A percentile compares a stretch with the other conserved stretches of the same genome.
Evolutionary conservation across 2,888 invertebrate genomes (phyloP).

Genomic region (Eremobia ochroleuca): DNA sequence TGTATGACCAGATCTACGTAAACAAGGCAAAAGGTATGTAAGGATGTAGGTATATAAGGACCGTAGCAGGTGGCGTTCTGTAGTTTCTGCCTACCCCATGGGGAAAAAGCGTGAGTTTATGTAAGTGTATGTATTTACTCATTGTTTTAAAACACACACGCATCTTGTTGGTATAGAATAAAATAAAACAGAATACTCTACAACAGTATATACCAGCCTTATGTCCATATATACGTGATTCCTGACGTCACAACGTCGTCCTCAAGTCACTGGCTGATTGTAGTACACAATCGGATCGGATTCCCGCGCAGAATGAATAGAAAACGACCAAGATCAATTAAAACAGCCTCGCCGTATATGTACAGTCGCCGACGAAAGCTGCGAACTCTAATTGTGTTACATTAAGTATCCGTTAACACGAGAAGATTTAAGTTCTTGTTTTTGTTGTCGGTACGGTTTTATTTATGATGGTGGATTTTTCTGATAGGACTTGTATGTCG

Average conservation of each 20-base stretch:
- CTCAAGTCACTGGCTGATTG: slow-evolving; percentile 50
- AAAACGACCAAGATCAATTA: slow-evolving; percentile 86
- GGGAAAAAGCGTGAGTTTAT: neutral
- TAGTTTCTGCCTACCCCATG: neutral
- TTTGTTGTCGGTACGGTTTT: neutral
- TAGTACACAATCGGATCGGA: slow-evolving; percentile 72
- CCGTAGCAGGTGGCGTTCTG: neutral
- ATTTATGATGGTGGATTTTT: neutral
- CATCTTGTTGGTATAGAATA: neutral
- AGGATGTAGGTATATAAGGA: too few species aligned
- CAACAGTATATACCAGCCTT: too few species aligned
- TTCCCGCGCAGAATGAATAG: slow-evolving; percentile 76
- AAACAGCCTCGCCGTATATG: slow-evolving; percentile 72
- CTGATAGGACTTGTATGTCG: neutral
- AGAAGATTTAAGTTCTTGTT: neutral
- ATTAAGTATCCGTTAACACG: neutral
- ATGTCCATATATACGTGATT: neutral
- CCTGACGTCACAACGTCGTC: slow-evolving; percentile 10
- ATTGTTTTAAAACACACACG: too few species aligned
- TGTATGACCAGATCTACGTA: too few species aligned
- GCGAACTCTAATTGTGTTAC: slow-evolving; percentile 17
- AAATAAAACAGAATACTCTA: too few species aligned
- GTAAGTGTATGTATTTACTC: neutral
- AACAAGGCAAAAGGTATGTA: too few species aligned
- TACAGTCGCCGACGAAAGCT: slow-evolving; percentile 58